Conservation (phyloP, 2,797 vertebrate genomes). For the Urocyon cinereoargenteus region DNA sequence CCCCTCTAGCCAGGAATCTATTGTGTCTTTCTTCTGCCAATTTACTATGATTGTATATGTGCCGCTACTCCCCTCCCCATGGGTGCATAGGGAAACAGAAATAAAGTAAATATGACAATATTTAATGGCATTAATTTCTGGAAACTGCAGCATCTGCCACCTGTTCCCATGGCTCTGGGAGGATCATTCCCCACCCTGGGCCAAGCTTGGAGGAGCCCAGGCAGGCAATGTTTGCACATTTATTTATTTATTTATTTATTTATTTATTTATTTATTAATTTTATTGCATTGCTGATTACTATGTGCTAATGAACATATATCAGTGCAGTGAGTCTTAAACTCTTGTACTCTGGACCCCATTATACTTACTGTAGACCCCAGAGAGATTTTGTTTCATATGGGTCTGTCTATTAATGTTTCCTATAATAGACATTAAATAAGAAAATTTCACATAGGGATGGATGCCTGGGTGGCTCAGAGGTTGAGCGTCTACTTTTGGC, state of each 20-base stretch:
- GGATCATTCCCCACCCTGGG: too few species aligned
- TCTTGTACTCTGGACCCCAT: neutral
- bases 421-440: neutral
- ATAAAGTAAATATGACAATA: neutral
- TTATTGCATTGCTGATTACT: neutral
- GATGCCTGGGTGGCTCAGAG: too few species aligned
- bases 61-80: slow-evolving; percentile 80
- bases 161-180: neutral
- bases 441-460: neutral
- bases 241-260: neutral
- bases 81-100: neutral
- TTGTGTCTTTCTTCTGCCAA: slow-evolving; percentile 81
- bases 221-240: neutral
- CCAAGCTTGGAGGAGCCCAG: neutral
- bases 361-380: neutral
- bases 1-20: slow-evolving; percentile 79
- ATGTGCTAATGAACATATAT: neutral
- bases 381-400: neutral
- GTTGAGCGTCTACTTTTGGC: too few species aligned
- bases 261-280: too few species aligned
- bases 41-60: slow-evolving; percentile 86
- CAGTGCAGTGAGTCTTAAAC: neutral
- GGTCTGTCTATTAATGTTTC: neutral
- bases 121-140: neutral
- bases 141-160: neutral